These are phyloP conservation scores for Chorisops tibialis DNA, from an alignment of 2,888 invertebrate genomes.

Conservation along the genomic window DNA sequence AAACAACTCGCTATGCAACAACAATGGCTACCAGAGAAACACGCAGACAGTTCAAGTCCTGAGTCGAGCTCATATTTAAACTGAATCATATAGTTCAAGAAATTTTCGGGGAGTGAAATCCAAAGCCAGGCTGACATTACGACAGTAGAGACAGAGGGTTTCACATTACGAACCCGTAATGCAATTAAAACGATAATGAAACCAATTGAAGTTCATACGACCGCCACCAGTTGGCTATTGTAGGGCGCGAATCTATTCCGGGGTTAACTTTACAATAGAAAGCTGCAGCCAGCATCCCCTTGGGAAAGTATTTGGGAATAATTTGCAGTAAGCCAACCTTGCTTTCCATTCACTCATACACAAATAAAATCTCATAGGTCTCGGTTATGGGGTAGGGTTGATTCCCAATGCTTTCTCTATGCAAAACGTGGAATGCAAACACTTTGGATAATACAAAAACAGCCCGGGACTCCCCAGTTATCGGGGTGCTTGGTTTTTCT, in stretches of 20 bases:
- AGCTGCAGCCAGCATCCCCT: slow-evolving; percentile 1
- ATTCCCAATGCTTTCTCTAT: background rate
- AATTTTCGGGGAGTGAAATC: too few relatives aligned
- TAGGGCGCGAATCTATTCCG: background rate
- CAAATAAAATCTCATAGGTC: background rate
- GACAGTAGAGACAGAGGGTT: too few relatives aligned
- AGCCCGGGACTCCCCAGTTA: too few relatives aligned
- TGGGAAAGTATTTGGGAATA: slow-evolving; percentile 1
- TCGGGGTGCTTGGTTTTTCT: too few relatives aligned
- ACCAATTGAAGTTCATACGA: background rate
- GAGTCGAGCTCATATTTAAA: too few relatives aligned
- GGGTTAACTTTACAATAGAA: background rate
- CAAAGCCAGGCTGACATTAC: too few relatives aligned
- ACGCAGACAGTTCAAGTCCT: too few relatives aligned
- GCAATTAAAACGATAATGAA: slow-evolving; percentile 23
- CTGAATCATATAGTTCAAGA: too few relatives aligned
- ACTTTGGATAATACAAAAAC: background rate
- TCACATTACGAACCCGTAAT: slow-evolving; percentile 1
- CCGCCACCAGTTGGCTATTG: background rate
- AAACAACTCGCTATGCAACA: too few relatives aligned
- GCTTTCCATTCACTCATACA: background rate
- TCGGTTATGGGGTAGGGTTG: background rate
- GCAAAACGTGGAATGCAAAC: background rate
- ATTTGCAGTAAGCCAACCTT: background rate
- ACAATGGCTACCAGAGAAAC: too few relatives aligned